phyloP scores from a whole-genome alignment of 2,888 invertebrate genomes.

The Orthosia incerta region DNA sequence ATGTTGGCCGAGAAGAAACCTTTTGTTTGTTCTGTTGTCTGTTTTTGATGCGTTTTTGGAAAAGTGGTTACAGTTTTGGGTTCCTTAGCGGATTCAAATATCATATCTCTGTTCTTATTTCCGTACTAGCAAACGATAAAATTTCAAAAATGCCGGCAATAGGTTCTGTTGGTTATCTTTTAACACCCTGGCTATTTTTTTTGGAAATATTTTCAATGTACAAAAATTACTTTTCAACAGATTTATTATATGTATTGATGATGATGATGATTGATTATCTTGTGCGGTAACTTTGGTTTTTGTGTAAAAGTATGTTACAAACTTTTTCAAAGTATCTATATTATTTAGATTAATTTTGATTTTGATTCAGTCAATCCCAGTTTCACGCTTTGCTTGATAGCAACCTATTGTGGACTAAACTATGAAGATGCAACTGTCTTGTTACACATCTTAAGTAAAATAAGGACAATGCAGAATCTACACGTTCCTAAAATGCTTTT shows the following conservation, averaged over 20 bases:
- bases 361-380: not conserved
- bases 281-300: too few relatives aligned
- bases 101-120: too few relatives aligned
- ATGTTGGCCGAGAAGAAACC: conserved; percentile 43
- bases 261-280: too few relatives aligned
- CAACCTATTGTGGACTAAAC: not conserved
- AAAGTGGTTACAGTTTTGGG: not conserved
- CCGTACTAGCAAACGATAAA: too few relatives aligned
- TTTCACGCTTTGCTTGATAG: not conserved
- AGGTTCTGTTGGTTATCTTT: too few relatives aligned
- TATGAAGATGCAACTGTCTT: not conserved
- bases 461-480: not conserved
- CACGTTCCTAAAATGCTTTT: not conserved
- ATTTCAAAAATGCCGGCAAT: too few relatives aligned
- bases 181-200: too few relatives aligned
- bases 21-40: conserved; percentile 44
- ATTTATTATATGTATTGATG: too few relatives aligned
- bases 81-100: not conserved
- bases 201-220: too few relatives aligned
- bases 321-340: not conserved
- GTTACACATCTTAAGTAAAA: not conserved
- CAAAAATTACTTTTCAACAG: too few relatives aligned
- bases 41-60: conserved; percentile 33
- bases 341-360: too few relatives aligned
- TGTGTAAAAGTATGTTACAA: too few relatives aligned